phyloP scores from a whole-genome alignment of 1,140 invertebrate genomes.

The Brachionus paranguensis region DNA sequence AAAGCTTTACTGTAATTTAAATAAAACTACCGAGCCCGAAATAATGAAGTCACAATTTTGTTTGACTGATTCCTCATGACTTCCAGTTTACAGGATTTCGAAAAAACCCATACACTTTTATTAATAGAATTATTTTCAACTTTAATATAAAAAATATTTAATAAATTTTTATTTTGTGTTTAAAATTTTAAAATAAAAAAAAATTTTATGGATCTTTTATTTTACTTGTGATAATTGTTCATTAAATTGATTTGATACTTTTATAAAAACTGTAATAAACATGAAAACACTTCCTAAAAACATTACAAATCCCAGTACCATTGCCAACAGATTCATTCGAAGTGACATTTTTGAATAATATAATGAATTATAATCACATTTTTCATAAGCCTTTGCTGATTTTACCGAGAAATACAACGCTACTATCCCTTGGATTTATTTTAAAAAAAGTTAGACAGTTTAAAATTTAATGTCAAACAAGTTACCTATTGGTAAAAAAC shows the following conservation, averaged over 20 bases:
- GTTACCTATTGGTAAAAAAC: not conserved
- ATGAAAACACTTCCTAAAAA: not conserved
- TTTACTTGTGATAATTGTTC: not conserved
- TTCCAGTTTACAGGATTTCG: too few relatives aligned
- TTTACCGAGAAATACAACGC: not conserved
- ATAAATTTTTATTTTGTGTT: too few relatives aligned
- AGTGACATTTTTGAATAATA: not conserved
- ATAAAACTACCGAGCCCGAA: too few relatives aligned
- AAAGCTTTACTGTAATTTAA: too few relatives aligned
- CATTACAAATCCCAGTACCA: not conserved
- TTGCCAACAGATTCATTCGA: not conserved
- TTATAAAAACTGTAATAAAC: not conserved
- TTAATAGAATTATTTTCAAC: too few relatives aligned
- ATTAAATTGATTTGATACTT: not conserved
- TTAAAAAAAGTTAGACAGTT: not conserved
- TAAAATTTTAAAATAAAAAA: not conserved
- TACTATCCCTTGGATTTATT: not conserved
- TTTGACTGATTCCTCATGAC: too few relatives aligned
- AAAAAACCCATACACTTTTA: too few relatives aligned
- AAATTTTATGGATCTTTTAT: not conserved
- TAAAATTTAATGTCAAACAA: not conserved
- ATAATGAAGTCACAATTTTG: too few relatives aligned
- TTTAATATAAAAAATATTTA: too few relatives aligned
- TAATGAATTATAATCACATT: not conserved
- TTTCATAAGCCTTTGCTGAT: not conserved